Base-by-base conservation (phyloP, 2,113 vertebrate species). In the Plestiodon gilberti region DNA sequence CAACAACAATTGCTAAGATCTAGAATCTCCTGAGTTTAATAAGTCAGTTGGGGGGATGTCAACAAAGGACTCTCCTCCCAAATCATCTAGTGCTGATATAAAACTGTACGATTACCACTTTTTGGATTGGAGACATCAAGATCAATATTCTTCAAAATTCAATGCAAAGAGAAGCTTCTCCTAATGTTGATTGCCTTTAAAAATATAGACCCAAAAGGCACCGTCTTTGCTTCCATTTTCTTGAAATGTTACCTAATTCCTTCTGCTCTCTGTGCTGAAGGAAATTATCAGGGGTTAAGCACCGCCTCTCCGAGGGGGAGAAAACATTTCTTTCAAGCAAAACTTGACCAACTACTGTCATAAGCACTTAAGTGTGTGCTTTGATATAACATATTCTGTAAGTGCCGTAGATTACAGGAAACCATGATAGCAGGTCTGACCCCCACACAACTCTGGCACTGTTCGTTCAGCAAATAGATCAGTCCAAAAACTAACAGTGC, bases 351-450 rank as follows among this genome's bases (percentile, higher is more conserved):
- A 91, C 93, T 93, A 94, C 93, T 92, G 92, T 93, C 92, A 94
- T 90, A 95, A 94, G 94, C 94, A 95, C 91, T 91, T 90, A 85
- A n/a, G 93, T 85, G 84, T 91, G 89, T 83, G 91, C 95, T 96
- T 94, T 93, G 94, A 95, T 94, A 96, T 90, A 90, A 81, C 87
- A 43, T 76, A 88, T 93, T 95, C 93, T 96, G 92, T 89, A 86
- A 93, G 94, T 87, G 94, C 94, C 20, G 18, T 93, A 94, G 94
- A 93, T 96, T 95, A 96, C 92, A 94, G 94, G 95, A 97, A 96
- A 94, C 94, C 90, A 89, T 87, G 93, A 96, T 96, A 95, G 93
- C 91, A 93, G 89, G 84, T 88, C 94, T 92, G 90, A 84, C 62
- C 93, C 92, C 88, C 92, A 82, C 76, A 81, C 33, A 70, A 91